Base-by-base conservation (phyloP, 30 jellyfish, hydroid and myxozoan genomes). In the Hydra vulgaris region DNA sequence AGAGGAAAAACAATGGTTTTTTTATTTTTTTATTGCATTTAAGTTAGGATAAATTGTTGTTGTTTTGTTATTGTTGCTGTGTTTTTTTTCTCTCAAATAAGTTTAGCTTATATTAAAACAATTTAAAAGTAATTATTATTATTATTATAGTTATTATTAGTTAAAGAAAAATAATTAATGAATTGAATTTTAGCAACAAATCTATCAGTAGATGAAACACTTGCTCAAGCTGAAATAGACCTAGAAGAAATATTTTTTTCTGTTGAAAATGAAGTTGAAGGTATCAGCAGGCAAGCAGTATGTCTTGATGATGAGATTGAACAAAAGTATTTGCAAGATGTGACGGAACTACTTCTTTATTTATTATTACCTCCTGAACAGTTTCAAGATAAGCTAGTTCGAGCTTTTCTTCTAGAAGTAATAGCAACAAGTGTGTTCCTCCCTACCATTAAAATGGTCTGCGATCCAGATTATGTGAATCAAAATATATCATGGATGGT, bases 401-500 rank as follows among this genome's bases (percentile, higher is more conserved):
- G 96, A 18, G 71, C 76, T 27, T 87, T 87, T 79, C 76, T 92
- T 54, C 67, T 92, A 87, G 98, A 92, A 81, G 78, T 87, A 8
- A 87, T 92, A 74, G 96, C 98, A 0, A 87, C 92, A 24, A 86
- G 95, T 53, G 98, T 92, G 70, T 70, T 92, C 7, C 83, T 92
- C 5, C 96, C 98, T 21, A 92, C 98, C n/a, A 88, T 86, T 23
- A 89, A 87, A 54, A 83, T 87, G 84, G 52, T 92, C 18, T 92
- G 98, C 82, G 98, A 92, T 84, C 96, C 98, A 23, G 98, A 92
- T 69, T 92, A 92, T 72, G 89, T 92, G 21, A 92, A 92, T 74
- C 98, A 92, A 73, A 87, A 95, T 16, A 77, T 92, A 0, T 92
- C 98, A 17, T 92, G 98, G 98, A 84, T 92, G 81, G 97, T 89